Evolutionary conservation across 2,888 invertebrate genomes (phyloP).

Genomic region (Amiota minor): DNA sequence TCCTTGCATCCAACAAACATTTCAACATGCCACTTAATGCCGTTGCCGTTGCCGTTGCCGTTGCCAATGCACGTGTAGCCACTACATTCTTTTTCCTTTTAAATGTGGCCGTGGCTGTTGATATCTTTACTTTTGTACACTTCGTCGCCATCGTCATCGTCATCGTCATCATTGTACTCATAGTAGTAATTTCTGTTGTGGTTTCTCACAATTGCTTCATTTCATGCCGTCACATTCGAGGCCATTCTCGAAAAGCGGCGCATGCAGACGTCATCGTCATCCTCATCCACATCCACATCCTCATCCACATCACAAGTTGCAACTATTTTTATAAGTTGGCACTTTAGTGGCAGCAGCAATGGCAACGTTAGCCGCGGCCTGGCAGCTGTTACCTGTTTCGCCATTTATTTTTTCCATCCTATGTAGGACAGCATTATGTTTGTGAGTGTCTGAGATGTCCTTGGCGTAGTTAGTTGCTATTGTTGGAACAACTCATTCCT

Average conservation of each 20-base stretch:
- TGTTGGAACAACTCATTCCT: not conserved
- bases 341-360: conserved; percentile 52
- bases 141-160: not conserved
- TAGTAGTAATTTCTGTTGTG: conserved; percentile 23
- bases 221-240: conserved; percentile 31
- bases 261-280: not conserved
- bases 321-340: conserved; percentile 64
- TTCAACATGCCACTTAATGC: conserved; percentile 67
- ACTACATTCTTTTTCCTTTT: not conserved
- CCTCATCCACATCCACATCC: conserved; percentile 26
- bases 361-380: conserved; percentile 19
- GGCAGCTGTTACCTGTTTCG: conserved; percentile 62
- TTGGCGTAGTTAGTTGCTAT: conserved; percentile 32
- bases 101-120: not conserved
- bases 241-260: not conserved
- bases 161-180: not conserved
- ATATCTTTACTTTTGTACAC: not conserved
- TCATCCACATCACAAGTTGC: conserved; percentile 36
- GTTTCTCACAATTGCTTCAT: conserved; percentile 34
- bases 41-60: conserved; percentile 44
- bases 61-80: not conserved
- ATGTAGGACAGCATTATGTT: conserved; percentile 38
- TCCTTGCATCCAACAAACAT: conserved; percentile 51
- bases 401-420: conserved; percentile 12
- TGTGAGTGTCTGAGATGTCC: conserved; percentile 31